Conservation (phyloP, 2,797 vertebrate genomes). For the Myoxocephalus aenaeus region DNA sequence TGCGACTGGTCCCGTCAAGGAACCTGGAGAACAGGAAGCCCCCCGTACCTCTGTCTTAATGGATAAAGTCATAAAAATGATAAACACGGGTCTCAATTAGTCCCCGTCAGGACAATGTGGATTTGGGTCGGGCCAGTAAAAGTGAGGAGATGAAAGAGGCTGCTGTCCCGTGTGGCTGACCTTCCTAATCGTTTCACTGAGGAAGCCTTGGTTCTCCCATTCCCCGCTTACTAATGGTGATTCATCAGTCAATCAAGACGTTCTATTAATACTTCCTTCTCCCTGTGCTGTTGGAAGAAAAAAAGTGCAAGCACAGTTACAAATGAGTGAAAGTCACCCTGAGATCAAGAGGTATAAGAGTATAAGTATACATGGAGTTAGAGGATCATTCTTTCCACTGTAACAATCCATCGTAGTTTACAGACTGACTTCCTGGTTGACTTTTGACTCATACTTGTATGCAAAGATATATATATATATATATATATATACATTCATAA, state of each 20-base stretch:
- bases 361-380: background rate
- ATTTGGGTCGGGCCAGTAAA: constrained; percentile 65
- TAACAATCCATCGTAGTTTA: too few relatives aligned
- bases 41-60: constrained; percentile 80
- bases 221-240: constrained; percentile 57
- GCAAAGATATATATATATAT: too few relatives aligned
- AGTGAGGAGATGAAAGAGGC: constrained; percentile 76
- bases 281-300: constrained; percentile 31
- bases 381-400: background rate
- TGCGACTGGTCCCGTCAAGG: constrained; percentile 75
- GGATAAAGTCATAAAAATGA: constrained; percentile 90
- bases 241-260: constrained; percentile 67
- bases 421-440: too few relatives aligned
- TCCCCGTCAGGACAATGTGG: constrained; percentile 76
- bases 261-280: constrained; percentile 60
- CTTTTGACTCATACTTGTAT: too few relatives aligned
- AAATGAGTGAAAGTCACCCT: constrained; percentile 40
- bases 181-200: constrained; percentile 61
- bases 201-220: constrained; percentile 75
- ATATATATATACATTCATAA: background rate
- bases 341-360: constrained; percentile 3
- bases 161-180: constrained; percentile 64
- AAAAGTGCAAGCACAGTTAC: constrained; percentile 25
- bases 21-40: constrained; percentile 81
- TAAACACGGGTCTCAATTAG: constrained; percentile 83